A percentile compares a stretch with the other conserved stretches of the same genome.
These are phyloP conservation scores for Fundulus diaphanus DNA, from an alignment of 2,797 vertebrate species.

Conservation along the genomic window DNA sequence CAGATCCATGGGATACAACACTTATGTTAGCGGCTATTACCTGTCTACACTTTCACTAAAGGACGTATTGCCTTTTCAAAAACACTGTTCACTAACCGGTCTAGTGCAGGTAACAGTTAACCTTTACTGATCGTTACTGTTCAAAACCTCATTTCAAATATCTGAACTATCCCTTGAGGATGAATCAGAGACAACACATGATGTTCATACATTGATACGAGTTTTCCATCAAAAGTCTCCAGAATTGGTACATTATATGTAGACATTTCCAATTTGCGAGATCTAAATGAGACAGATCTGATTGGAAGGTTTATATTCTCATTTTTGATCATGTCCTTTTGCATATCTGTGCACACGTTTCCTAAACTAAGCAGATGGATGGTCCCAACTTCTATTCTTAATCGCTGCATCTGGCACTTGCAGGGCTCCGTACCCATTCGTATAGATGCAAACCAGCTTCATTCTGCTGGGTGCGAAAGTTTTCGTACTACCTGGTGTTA, in stretches of 20 bases:
- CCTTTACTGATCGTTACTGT: neutral
- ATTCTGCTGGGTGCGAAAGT: slow-evolving; percentile 21
- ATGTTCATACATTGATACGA: neutral
- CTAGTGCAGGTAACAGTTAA: neutral
- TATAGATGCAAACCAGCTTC: slow-evolving; percentile 31
- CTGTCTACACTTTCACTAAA: neutral
- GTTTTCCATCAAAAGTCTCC: neutral
- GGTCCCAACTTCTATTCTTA: slow-evolving; percentile 4
- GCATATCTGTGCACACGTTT: slow-evolving; percentile 1
- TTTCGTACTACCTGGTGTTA: slow-evolving; percentile 51
- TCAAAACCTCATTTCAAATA: neutral
- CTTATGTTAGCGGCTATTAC: neutral
- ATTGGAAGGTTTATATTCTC: neutral
- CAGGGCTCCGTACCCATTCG: slow-evolving; percentile 10
- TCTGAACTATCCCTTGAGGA: neutral
- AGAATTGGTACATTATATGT: neutral
- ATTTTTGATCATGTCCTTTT: neutral
- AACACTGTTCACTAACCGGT: neutral
- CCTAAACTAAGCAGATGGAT: neutral
- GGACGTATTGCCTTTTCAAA: neutral
- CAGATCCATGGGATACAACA: neutral
- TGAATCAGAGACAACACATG: neutral
- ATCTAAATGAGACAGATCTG: neutral
- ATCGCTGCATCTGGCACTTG: neutral
- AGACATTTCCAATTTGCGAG: no score